Evolutionary conservation across 2,797 vertebrate genomes (phyloP).

Genomic region (Peromyscus eremicus): DNA sequence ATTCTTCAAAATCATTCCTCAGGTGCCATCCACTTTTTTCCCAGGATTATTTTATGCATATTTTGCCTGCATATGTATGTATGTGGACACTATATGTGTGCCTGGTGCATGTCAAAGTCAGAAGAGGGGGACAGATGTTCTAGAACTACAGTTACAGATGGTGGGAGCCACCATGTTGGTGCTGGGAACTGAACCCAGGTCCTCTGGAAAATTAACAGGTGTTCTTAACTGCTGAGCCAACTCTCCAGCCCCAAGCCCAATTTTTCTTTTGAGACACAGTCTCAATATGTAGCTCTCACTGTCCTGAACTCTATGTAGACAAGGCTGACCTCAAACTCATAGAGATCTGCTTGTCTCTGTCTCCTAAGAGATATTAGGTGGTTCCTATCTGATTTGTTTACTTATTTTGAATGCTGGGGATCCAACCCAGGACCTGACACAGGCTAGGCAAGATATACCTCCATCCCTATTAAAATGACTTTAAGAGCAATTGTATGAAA

Average conservation of each 20-base stretch:
- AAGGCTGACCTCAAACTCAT: background rate
- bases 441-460: background rate
- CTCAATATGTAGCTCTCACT: background rate
- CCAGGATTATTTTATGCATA: background rate
- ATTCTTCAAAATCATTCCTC: background rate
- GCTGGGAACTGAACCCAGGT: background rate
- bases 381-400: background rate
- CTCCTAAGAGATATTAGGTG: background rate
- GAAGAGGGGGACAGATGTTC: too few relatives aligned
- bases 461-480: background rate
- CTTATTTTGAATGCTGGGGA: background rate
- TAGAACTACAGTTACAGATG: background rate
- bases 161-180: background rate
- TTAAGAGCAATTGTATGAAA: background rate
- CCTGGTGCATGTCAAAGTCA: background rate
- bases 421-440: background rate
- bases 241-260: background rate
- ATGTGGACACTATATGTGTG: background rate
- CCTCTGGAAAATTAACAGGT: background rate
- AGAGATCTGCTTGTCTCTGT: too few relatives aligned
- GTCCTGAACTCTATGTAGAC: background rate
- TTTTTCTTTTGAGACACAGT: background rate
- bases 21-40: background rate
- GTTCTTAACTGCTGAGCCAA: background rate
- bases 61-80: background rate